Base-by-base conservation (phyloP, 2,888 invertebrate genomes). In the Philopedon plagiatum region DNA sequence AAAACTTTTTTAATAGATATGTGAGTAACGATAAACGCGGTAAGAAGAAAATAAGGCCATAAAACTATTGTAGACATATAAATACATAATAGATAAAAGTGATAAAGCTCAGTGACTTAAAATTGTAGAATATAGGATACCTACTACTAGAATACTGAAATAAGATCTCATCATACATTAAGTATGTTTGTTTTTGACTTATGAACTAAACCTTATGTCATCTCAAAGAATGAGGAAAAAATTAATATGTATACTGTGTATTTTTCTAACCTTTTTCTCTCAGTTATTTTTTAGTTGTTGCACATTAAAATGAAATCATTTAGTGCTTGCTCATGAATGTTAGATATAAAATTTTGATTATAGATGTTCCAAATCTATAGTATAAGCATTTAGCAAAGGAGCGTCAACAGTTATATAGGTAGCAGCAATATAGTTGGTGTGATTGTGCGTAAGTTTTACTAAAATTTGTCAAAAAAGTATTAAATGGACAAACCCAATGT, bases 1-100 rank as follows among this genome's bases (percentile, higher is more conserved):
- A 39, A 39, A 15, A 34, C 15, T 37, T 64, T 64, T 66, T 66
- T 66, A 56, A 44, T 66, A 57, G 66, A 66, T 66, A 66, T 66
- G 66, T 66, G 57, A 66, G 15, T 57, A 66, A 39, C 41, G 56
- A 41, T 57, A 66, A 66, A 57, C 56, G 39, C 46, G 56, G 57
- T 66, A 8, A 46, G 66, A 39, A 60, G 29, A 68, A 67, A 60
- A 61, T 49, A 68, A 67, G 21, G 19, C 58, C 60, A 3, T 67
- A 60, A n/a, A n/a, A 67, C 37, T 62, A 62, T 46, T 62, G 32
- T 60, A 49, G 49, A 15, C 23, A 58, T 58, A 49, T 23, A 13
- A 34, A 46, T 66, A 46, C 23, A 44, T 44, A 32, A 18, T 32
- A 26, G 44, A 49, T 49, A 62, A 62, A 61, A 32, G 62, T 62